Evolutionary conservation across 2,113 vertebrate species (phyloP), one percentile per base, ranked within the genome.

Genomic region (Urocitellus parryii): DNA sequence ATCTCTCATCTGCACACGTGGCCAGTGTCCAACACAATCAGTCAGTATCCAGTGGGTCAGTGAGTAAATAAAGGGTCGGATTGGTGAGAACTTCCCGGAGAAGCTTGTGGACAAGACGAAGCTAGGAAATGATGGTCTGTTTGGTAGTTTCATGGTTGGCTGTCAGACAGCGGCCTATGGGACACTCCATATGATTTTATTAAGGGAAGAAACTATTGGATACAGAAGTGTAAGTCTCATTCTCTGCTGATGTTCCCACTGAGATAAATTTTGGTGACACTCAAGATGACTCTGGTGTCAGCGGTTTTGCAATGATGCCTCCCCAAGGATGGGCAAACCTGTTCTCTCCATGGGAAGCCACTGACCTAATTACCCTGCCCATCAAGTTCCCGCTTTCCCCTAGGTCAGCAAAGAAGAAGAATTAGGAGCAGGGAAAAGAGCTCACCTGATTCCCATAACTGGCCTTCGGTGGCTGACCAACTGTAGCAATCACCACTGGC

Each of bases 371-470:
- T 93, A 81, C 34, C 80, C 48, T 58, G 56, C 82, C 39, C 76
- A 6, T 6, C 9, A 27, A 70, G 32, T 72, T 83, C 81, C 81
- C 34, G 56, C 48, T 88, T 91, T 90, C 39, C 73, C 16, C 61
- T 24, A 65, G 53, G 61, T 97, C 96, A 97, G 86, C 96, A 97
- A 89, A 93, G 67, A 92, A 58, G 13, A 56, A 83, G 24, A 91
- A 93, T 42, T n/a, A 88, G 90, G 42, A 25, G 37, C 67, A 56
- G 5, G n/a, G 34, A 34, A 82, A n/a, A 13, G 9, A 91, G 53
- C 29, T 81, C 67, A 29, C 77, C n/a, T 48, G 45, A 22, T 51
- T 42, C 80, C 61, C 89, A n/a, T 45, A 3, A 48, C 73, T 77
- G 45, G 53, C 73, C 86, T 39, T 73, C 4, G 8, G 48, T 9